Percentiles rank a stretch among this genome's conserved stretches.
phyloP scores from a whole-genome alignment of 2,797 vertebrate genomes.

The Xyrichtys novacula region DNA sequence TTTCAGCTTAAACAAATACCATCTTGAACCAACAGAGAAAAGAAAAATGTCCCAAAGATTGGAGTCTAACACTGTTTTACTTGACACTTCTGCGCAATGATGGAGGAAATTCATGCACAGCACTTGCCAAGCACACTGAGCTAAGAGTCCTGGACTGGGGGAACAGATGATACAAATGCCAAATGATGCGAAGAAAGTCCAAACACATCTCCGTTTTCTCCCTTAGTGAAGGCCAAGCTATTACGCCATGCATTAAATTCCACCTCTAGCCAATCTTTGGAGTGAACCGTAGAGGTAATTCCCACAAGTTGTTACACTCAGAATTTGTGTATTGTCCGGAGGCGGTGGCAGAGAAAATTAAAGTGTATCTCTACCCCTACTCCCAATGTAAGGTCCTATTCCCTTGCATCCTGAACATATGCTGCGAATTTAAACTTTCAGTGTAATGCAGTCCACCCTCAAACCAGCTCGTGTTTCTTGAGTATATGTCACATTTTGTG shows the following conservation, averaged over 20 bases:
- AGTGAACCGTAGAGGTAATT: slow-evolving; percentile 10
- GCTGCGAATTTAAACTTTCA: not conserved
- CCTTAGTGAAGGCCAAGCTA: slow-evolving; percentile 17
- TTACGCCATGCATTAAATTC: slow-evolving; percentile 11
- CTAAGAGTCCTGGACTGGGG: slow-evolving; percentile 35
- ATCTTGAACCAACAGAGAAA: not conserved
- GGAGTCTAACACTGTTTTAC: slow-evolving; percentile 14
- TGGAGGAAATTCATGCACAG: slow-evolving; percentile 37
- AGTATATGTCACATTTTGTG: slow-evolving; percentile 20
- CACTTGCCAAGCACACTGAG: slow-evolving; percentile 53
- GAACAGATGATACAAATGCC: slow-evolving; percentile 11
- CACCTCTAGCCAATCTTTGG: not conserved
- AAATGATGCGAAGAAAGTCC: slow-evolving; percentile 31
- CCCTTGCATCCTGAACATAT: slow-evolving; percentile 11
- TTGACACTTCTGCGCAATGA: slow-evolving; percentile 31
- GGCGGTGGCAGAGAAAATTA: not conserved
- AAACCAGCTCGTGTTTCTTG: slow-evolving; percentile 3
- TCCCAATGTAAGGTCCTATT: slow-evolving; percentile 1
- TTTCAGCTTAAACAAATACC: not conserved
- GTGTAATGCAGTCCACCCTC: not conserved
- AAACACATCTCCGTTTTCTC: slow-evolving; percentile 34
- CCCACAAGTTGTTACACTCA: slow-evolving; percentile 11
- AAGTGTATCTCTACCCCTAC: not conserved
- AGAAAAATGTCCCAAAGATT: slow-evolving; percentile 14
- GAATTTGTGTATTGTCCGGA: not conserved